Base-by-base conservation (phyloP, 2,113 vertebrate species). In the Capra hircus region DNA sequence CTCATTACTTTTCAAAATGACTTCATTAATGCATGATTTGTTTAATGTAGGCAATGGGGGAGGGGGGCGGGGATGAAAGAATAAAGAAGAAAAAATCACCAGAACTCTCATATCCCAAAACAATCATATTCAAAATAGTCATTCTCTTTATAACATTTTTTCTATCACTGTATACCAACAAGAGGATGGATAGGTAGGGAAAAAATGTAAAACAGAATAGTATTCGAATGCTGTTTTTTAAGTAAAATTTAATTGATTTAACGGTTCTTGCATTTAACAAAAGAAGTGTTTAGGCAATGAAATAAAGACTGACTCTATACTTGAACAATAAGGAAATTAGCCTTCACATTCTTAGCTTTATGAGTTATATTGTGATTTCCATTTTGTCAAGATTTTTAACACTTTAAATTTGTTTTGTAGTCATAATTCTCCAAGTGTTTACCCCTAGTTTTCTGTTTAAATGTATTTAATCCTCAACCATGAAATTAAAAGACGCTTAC, bases 291-390 rank as follows among this genome's bases (percentile, higher is more conserved):
- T 92, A 57, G 57, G 84, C 57, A 94, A 77, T 88, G 7, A 96
- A 90, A 88, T 93, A 80, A 94, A 91, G 57, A 74, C 28, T 50
- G 40, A 88, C 12, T 80, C 25, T 30, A 74, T 91, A 77, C 67
- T 88, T 59, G 16, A 95, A 94, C 48, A 91, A 74, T 52, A 88
- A 96, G 71, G 30, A 94, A 90, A 84, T 80, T 43, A 45, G 21
- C 11, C 77, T 96, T 95, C 43, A 93, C 71, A 77, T 93, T 95
- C 53, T 92, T 94, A 85, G 40, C 60, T 96, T 96, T 82, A 91
- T 85, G 82, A 71, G 14, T 88, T 88, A 86, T 62, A 67, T 87
- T 82, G 36, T 86, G 95, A 92, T 90, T 95, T 97, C 80, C 95
- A 92, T 40, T 92, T 91, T 94, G n/a, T 84, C 90, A 96, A 94